Conservation (phyloP, 1,140 invertebrate genomes). For the Psix sp. region DNA sequence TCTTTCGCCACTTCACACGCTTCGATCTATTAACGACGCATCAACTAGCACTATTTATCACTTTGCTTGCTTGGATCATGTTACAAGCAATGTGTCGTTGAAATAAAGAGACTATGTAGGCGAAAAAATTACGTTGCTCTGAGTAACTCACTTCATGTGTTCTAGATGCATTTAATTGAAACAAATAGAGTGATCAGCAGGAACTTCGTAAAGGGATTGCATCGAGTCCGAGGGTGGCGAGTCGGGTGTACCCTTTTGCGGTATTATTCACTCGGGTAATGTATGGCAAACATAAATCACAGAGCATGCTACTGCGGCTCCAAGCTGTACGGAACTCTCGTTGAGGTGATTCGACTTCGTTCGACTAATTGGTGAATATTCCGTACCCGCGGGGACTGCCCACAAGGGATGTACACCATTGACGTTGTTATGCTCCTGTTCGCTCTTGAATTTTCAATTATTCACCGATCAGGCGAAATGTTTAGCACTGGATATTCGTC, state of each 20-base stretch:
- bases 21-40: constrained; percentile 36
- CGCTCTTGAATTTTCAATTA: constrained; percentile 49
- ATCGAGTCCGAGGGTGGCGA: constrained; percentile 50
- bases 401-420: constrained; percentile 34
- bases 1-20: constrained; percentile 44
- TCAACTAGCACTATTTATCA: constrained; percentile 16
- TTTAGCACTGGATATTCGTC: too few relatives aligned
- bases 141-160: constrained; percentile 45
- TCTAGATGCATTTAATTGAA: constrained; percentile 69
- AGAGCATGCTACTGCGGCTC: constrained; percentile 63
- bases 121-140: constrained; percentile 14
- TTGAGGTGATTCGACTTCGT: constrained; percentile 68
- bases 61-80: not conserved
- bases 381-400: constrained; percentile 47
- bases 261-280: constrained; percentile 75
- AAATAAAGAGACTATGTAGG: not conserved
- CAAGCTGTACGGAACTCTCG: constrained; percentile 66
- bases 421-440: constrained; percentile 49
- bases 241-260: constrained; percentile 70
- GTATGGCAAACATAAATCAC: constrained; percentile 77
- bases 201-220: constrained; percentile 60
- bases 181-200: constrained; percentile 73
- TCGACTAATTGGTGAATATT: constrained; percentile 67
- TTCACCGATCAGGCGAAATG: constrained; percentile 21
- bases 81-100: not conserved